phyloP scores from a whole-genome alignment of 2,113 vertebrate species.

The Gavia stellata region DNA sequence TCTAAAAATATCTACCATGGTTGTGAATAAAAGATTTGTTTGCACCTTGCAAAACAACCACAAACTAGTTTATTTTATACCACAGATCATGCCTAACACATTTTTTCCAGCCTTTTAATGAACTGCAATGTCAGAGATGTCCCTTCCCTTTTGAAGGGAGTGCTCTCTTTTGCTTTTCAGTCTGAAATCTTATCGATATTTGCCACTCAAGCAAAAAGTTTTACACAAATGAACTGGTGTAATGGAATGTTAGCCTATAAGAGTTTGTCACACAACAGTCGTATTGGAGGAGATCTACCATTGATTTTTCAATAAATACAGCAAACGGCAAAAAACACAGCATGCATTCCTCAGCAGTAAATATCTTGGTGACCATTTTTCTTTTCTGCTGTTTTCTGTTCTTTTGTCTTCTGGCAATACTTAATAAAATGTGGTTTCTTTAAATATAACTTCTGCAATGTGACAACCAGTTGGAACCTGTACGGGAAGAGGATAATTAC shows the following conservation, averaged over 20 bases:
- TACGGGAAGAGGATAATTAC: slow-evolving; percentile 39
- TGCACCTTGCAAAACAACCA: background rate
- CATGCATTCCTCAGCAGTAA: slow-evolving; percentile 56
- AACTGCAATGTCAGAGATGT: background rate
- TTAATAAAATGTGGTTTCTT: slow-evolving; percentile 65
- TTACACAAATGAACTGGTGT: slow-evolving; percentile 68
- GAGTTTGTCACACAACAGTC: slow-evolving; percentile 65
- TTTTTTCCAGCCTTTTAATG: slow-evolving; percentile 1
- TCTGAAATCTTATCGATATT: slow-evolving; percentile 49
- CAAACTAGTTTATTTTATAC: background rate
- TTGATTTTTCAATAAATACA: slow-evolving; percentile 78
- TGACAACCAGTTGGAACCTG: slow-evolving; percentile 25
- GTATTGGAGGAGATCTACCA: slow-evolving; percentile 56
- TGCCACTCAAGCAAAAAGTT: slow-evolving; percentile 70
- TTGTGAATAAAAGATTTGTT: background rate
- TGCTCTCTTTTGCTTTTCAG: slow-evolving; percentile 13
- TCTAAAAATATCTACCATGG: background rate
- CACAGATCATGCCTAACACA: background rate
- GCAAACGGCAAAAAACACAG: slow-evolving; percentile 63
- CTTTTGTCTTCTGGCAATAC: slow-evolving; percentile 66
- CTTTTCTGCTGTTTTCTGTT: slow-evolving; percentile 58
- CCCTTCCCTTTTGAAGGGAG: background rate
- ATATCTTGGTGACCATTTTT: slow-evolving; percentile 67
- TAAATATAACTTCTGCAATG: slow-evolving; percentile 25
- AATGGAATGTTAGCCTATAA: slow-evolving; percentile 64